Evolutionary conservation across 2,113 vertebrate genomes (phyloP), one percentile per base, ranked within the genome.

Genomic region (Spea bombifrons): DNA sequence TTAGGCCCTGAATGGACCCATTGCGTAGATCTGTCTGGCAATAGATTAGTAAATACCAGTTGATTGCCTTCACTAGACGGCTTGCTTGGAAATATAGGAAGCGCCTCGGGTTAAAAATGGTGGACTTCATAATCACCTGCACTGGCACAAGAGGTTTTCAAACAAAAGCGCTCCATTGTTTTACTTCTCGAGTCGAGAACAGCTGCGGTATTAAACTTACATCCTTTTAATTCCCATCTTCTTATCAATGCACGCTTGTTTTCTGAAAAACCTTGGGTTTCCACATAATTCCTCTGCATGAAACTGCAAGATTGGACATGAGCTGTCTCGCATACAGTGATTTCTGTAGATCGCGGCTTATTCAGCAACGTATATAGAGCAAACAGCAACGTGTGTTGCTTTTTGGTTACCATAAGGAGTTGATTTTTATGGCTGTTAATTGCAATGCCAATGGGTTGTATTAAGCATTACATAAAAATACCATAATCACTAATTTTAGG

Each of bases 151-250:
- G 66, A 47, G 49, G 13, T 0, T 3, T 50, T 30, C 63, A 44
- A 15, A 73, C 76, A 57, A 55, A 72, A 73, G 15, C 49, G 5
- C 48, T 53, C 66, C 76, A 55, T 79, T 79, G 76, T 79, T 66
- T 78, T 16, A 7, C 47, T 17, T 9, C 10, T 57, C 57, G 71
- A 52, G 12, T 59, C 66, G 61, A 72, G 61, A 79, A 48, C 76
- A 79, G 76, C 76, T 79, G 76, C 70, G 50, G 61, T 44, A 71
- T 63, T 77, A 77, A 71, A 77, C 46, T 46, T 50, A 73, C 69
- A 79, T 73, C 70, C 70, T 79, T 30, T 79, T 79, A 79, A 72
- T 73, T 79, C 66, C n/a, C 61, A 71, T 66, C 59, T 30, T 30
- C 59, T 72, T 73, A 73, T 79, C 69, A 79, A 79, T 66, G 69